Conservation (phyloP, 92 coral and sea anemone genomes). For the Heliopora coerulea region DNA sequence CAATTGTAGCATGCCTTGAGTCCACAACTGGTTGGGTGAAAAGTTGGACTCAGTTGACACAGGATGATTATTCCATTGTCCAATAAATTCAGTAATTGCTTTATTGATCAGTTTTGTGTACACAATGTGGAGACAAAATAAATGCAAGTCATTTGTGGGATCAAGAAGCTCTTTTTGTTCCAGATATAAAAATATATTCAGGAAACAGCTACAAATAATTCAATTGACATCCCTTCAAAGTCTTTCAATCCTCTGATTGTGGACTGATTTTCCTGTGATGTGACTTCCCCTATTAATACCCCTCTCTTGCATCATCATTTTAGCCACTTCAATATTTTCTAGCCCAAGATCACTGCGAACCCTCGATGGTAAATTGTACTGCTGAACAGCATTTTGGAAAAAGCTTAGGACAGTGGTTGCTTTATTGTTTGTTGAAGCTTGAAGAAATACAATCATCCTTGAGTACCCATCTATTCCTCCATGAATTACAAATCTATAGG, state of each 20-base stretch:
- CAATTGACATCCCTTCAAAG: conserved; percentile 20
- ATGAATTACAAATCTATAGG: conserved; percentile 64
- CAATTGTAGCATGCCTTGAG: background rate
- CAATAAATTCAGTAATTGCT: conserved; percentile 5
- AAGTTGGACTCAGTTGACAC: conserved; percentile 20
- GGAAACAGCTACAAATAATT: background rate
- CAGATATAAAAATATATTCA: conserved; percentile 4
- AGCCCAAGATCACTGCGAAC: conserved; percentile 63
- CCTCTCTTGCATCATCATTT: conserved; percentile 44
- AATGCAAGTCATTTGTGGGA: background rate
- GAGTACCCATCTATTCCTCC: conserved; percentile 69
- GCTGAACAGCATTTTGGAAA: conserved; percentile 47
- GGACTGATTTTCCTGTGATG: conserved; percentile 52
- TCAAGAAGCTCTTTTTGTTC: conserved; percentile 2
- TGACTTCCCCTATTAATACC: conserved; percentile 53
- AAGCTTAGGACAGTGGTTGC: conserved; percentile 45
- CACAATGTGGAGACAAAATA: conserved; percentile 6
- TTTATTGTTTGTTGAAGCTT: conserved; percentile 58
- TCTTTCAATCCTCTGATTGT: conserved; percentile 55
- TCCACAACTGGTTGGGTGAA: conserved; percentile 25
- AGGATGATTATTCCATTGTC: conserved; percentile 24
- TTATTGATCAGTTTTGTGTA: background rate
- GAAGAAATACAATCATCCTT: conserved; percentile 49
- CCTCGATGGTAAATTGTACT: conserved; percentile 57
- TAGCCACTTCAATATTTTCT: conserved; percentile 47